Conservation (phyloP, 1,140 invertebrate genomes). For the Eriosoma lanigerum region DNA sequence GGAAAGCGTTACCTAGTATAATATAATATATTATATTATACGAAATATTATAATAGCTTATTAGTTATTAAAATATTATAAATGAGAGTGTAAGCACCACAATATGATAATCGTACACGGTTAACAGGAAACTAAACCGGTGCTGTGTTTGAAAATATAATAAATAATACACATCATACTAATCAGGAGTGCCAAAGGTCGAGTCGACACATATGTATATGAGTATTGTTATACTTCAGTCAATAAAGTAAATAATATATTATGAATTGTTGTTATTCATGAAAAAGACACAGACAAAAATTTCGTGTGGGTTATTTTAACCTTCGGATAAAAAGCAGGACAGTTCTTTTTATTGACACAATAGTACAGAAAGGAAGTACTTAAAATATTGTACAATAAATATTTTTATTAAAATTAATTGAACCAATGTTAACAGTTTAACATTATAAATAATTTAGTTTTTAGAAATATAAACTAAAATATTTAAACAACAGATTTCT, state of each 20-base stretch:
- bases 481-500: neutral
- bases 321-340: slow-evolving; percentile 10
- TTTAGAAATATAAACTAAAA: neutral
- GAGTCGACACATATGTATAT: neutral
- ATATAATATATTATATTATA: too few species aligned
- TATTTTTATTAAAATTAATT: slow-evolving; percentile 49
- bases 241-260: neutral
- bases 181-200: slow-evolving; percentile 32
- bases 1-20: neutral
- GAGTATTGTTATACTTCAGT: too few species aligned
- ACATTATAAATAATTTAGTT: neutral
- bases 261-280: slow-evolving; percentile 22
- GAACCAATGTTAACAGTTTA: neutral
- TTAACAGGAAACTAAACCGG: neutral
- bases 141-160: neutral
- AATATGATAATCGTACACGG: neutral
- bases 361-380: neutral
- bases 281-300: slow-evolving; percentile 6
- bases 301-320: slow-evolving; percentile 29
- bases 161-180: slow-evolving; percentile 16
- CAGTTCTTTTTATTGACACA: slow-evolving; percentile 9
- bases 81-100: neutral
- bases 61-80: too few species aligned
- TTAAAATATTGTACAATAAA: neutral
- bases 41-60: too few species aligned